phyloP scores from a whole-genome alignment of 2,113 vertebrate species.

The Zonotrichia leucophrys region DNA sequence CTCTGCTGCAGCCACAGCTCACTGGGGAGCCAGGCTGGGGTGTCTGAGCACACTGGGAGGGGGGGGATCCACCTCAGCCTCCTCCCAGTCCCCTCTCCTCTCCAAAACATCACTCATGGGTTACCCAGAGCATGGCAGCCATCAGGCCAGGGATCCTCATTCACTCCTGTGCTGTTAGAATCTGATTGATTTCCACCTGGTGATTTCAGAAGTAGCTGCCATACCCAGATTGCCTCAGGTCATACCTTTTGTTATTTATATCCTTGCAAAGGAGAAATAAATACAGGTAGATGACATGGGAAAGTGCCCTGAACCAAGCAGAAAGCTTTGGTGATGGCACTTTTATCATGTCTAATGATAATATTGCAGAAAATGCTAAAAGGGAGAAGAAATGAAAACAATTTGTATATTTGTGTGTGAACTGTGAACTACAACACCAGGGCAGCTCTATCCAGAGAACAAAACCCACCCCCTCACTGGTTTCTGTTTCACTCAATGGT shows the following conservation, averaged over 20 bases:
- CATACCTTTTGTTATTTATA: not conserved
- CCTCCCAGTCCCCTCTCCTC: not conserved
- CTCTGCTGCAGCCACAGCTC: not conserved
- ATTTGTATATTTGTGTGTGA: not conserved
- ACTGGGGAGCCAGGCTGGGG: accelerated
- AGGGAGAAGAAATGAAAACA: not conserved
- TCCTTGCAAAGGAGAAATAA: not conserved
- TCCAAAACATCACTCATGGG: not conserved
- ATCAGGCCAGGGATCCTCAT: not conserved
- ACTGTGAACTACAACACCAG: not conserved
- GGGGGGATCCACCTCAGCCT: not conserved
- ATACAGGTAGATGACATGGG: not conserved
- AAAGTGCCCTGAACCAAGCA: not conserved
- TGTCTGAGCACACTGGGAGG: not conserved
- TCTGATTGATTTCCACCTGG: not conserved
- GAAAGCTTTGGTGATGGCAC: not conserved
- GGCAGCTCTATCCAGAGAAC: not conserved
- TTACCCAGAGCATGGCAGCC: not conserved
- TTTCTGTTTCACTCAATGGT: not conserved
- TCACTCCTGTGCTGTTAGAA: not conserved
- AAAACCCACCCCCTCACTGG: not conserved
- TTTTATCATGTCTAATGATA: not conserved
- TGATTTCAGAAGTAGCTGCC: not conserved
- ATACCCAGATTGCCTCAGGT: not conserved
- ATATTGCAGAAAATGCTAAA: not conserved